Percentiles rank a stretch among this genome's conserved stretches.
These are phyloP conservation scores for Odontamblyopus rebecca DNA, from an alignment of 2,797 vertebrate genomes.

Conservation along the genomic window DNA sequence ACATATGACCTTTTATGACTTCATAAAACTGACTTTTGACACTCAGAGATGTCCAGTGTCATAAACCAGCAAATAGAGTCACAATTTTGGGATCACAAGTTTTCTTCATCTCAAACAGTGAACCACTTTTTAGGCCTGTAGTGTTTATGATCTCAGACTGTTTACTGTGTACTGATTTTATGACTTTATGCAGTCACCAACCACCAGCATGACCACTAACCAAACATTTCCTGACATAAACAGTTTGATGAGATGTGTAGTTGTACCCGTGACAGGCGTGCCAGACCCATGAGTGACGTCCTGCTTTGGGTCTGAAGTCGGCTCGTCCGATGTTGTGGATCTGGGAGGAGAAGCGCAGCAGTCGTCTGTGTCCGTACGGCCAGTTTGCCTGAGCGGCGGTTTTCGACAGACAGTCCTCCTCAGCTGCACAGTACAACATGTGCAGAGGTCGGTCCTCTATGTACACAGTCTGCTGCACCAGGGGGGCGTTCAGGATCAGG, in stretches of 20 bases:
- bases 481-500: slow-evolving; percentile 85
- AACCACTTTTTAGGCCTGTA: too few species aligned
- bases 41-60: too few species aligned
- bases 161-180: too few species aligned
- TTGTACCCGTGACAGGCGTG: slow-evolving; percentile 94
- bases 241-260: not conserved
- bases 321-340: slow-evolving; percentile 95
- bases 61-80: too few species aligned
- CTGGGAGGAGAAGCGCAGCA: slow-evolving; percentile 97
- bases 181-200: too few species aligned
- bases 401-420: slow-evolving; percentile 93
- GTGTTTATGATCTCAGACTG: too few species aligned
- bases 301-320: slow-evolving; percentile 95
- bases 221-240: too few species aligned
- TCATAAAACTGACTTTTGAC: too few species aligned
- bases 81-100: too few species aligned
- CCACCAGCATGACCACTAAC: too few species aligned
- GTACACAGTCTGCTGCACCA: slow-evolving; percentile 95
- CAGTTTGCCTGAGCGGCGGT: slow-evolving; percentile 90
- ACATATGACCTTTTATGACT: too few species aligned
- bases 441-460: slow-evolving; percentile 97
- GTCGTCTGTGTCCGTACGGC: slow-evolving; percentile 95
- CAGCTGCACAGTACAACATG: slow-evolving; percentile 96
- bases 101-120: too few species aligned
- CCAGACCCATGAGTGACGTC: slow-evolving; percentile 98